Evolutionary conservation across 2,113 vertebrate genomes (phyloP), one percentile per base, ranked within the genome.

Genomic region (Mionectes macconnelli): DNA sequence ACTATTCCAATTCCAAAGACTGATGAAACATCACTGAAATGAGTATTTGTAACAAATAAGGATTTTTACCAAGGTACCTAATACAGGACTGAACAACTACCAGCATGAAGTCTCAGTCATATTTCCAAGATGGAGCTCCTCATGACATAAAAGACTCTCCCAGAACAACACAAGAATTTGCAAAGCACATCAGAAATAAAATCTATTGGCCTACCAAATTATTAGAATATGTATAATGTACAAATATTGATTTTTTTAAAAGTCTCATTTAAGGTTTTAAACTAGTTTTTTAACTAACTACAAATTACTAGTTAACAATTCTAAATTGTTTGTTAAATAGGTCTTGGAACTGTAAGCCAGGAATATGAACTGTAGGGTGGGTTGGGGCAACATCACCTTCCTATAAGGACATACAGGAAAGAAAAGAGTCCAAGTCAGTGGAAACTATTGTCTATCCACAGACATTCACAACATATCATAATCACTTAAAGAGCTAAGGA

Each of bases 211-310:
- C 25, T 63, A 53, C 8, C 50, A 77, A 33, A 40, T 0, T 1
- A 76, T 42, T 76, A 1, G 35, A 90, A 90, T 18, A 77, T 12
- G 6, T 8, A 62, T 27, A 67, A 42, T 12, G 21, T n/a, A 70
- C 63, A 89, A 77, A 68, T 15, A 69, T 50, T 35, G 35, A 28
- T 31, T 63, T 39, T 45, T 30, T 5, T 6, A 63, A 44, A 88
- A 45, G 23, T 8, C 14, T 81, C 50, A 44, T 84, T 93, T 90
- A 89, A 89, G 64, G 13, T 57, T 90, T 86, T 74, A 25, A 86
- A 67, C 80, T 87, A 78, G 42, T 75, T 93, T 94, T 95, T 82
- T 80, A 95, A 74, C 44, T 33, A 86, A 49, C 37, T 72, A 75
- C 22, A 67, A 87, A 91, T 82, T 82, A 52, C 44, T 49, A 68